Percentiles rank a stretch among this genome's conserved stretches.
These are phyloP conservation scores for Leptatherina wallacei DNA, from an alignment of 2,797 vertebrate species.

Conservation along the genomic window DNA sequence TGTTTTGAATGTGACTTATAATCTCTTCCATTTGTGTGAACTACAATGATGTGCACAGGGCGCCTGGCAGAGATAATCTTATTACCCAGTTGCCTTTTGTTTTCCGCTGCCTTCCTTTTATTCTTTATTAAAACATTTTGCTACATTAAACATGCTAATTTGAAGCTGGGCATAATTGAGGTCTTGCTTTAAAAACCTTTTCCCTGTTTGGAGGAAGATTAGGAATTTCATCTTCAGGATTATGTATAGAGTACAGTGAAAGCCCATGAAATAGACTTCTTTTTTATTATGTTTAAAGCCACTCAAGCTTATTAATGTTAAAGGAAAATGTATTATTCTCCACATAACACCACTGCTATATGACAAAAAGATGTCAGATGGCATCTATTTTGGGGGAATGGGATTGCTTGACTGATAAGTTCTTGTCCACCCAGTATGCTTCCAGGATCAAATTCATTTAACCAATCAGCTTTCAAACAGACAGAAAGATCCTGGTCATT, in stretches of 20 bases:
- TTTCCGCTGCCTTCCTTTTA: constrained; percentile 79
- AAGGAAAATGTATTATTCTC: constrained; percentile 76
- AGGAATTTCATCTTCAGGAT: constrained; percentile 84
- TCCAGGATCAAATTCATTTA: constrained; percentile 58
- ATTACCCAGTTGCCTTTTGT: constrained; percentile 84
- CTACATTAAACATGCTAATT: constrained; percentile 84
- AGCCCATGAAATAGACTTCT: constrained; percentile 79
- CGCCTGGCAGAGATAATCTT: constrained; percentile 81
- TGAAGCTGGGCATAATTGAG: constrained; percentile 80
- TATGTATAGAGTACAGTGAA: constrained; percentile 76
- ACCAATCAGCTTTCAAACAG: constrained; percentile 59
- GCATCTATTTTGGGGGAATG: constrained; percentile 62
- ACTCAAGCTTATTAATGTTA: constrained; percentile 81
- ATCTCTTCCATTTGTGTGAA: constrained; percentile 80
- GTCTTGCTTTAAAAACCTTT: constrained; percentile 79
- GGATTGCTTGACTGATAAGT: constrained; percentile 60
- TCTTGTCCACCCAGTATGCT: constrained; percentile 45
- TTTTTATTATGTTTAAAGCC: constrained; percentile 81
- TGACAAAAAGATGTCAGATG: constrained; percentile 74
- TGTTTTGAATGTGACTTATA: constrained; percentile 81
- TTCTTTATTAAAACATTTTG: constrained; percentile 84
- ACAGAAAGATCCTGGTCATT: constrained; percentile 42
- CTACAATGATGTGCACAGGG: constrained; percentile 78
- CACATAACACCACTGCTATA: constrained; percentile 65
- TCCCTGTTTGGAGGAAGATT: constrained; percentile 83